Conservation (phyloP, 1,140 invertebrate species). For the Temnothorax nylanderi region DNA sequence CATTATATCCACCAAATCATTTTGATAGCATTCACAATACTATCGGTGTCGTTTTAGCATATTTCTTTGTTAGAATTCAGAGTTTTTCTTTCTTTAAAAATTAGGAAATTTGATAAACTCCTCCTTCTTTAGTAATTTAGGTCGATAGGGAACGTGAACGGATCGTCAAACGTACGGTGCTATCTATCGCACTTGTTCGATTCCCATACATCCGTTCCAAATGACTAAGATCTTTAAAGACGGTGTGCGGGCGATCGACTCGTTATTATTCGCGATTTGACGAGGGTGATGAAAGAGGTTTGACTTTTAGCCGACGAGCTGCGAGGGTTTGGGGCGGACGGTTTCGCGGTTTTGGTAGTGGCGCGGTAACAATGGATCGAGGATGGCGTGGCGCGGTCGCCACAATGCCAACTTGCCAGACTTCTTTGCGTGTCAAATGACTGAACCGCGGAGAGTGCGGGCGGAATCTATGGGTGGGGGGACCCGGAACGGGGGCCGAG, state of each 20-base stretch:
- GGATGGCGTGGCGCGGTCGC: constrained; percentile 74
- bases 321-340: constrained; percentile 56
- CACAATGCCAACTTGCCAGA: constrained; percentile 84
- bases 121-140: not conserved
- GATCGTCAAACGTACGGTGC: not conserved
- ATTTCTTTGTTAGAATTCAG: not conserved
- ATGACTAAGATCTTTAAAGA: constrained; percentile 45
- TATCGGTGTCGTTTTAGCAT: not conserved
- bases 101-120: not conserved
- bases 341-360: constrained; percentile 78
- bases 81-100: not conserved
- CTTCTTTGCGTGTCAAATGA: constrained; percentile 86
- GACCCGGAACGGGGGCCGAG: not conserved
- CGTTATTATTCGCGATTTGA: constrained; percentile 65
- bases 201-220: not conserved
- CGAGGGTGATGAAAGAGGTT: constrained; percentile 65
- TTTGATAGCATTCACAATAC: not conserved
- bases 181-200: not conserved
- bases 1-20: not conserved
- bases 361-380: constrained; percentile 83
- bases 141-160: constrained; percentile 10
- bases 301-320: constrained; percentile 40
- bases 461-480: constrained; percentile 42
- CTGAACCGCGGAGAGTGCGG: constrained; percentile 82
- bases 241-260: constrained; percentile 41